Evolutionary conservation across 2,113 vertebrate genomes (phyloP).

Genomic region (Sander lucioperca): DNA sequence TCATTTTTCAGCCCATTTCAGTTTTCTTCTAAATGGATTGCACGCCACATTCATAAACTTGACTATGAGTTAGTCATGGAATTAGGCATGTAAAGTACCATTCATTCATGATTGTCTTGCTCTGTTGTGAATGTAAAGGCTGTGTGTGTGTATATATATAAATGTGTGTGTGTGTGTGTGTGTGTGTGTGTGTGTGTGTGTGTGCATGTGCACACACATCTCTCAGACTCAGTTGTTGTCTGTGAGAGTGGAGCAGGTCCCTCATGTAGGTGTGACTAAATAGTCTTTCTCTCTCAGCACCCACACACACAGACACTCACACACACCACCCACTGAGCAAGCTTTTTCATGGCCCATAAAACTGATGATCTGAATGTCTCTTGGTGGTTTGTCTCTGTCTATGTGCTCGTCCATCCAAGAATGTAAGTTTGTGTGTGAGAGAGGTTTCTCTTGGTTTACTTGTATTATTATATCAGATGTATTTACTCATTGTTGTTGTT

Average conservation of each 20-base stretch:
- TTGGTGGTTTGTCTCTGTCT: constrained; percentile 50
- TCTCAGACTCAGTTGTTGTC: constrained; percentile 49
- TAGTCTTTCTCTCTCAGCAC: constrained; percentile 49
- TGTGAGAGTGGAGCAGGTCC: constrained; percentile 62
- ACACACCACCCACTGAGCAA: constrained; percentile 52
- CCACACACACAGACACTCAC: constrained; percentile 35
- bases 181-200: not conserved
- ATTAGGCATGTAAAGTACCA: not conserved
- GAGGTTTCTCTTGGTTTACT: too few relatives aligned
- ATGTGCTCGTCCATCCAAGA: constrained; percentile 20
- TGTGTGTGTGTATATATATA: not conserved
- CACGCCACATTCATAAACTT: constrained; percentile 24
- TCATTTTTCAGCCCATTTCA: constrained; percentile 48
- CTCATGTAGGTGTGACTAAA: constrained; percentile 74
- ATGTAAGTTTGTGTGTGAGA: not conserved
- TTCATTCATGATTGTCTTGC: constrained; percentile 37
- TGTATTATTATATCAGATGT: too few relatives aligned
- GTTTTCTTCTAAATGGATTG: constrained; percentile 16
- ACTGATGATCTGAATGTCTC: constrained; percentile 61
- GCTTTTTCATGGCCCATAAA: constrained; percentile 73
- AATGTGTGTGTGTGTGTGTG: not conserved
- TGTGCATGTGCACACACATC: not conserved
- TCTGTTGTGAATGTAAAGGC: constrained; percentile 2
- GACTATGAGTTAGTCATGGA: constrained; percentile 26
- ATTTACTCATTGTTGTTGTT: too few relatives aligned